Evolutionary conservation across 2,888 invertebrate species (phyloP), one percentile per base, ranked within the genome.

Genomic region (Erannis defoliaria): DNA sequence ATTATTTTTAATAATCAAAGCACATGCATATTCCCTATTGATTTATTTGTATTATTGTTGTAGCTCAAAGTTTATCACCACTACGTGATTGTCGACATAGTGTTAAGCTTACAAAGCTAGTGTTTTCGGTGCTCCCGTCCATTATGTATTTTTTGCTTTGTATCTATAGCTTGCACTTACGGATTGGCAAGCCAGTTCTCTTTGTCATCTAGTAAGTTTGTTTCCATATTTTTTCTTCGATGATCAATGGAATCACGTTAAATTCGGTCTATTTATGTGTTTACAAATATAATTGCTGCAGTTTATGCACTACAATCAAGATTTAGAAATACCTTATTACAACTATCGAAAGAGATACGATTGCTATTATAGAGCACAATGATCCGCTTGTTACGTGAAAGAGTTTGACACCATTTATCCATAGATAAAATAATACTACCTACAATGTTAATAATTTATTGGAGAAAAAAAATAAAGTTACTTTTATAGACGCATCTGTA

Each of bases 81-180:
- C 31, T 31, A 12, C 12, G 4, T 10, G 10, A 12, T 10, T 40
- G 8, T 18, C 9, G 35, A 8, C 10, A 12, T 21, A 1, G 5
- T 19, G 2, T 12, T 19, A 19, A 19, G 19, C 40, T 40, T 21
- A 21, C 35, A 26, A n/a, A 37, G 18, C 9, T 2, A 10, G 0
- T 18, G 8, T 29, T 38, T 29, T n/a, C 29, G 14, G n/a, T 18
- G n/a, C 14, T 55, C 10, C 12, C 14, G 21, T 48, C 31, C 19
- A 38, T 46, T 46, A 31, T 57, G 49, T 57, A 37, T 54, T 37
- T 37, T 62, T 42, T 54, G 55, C 54, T 55, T 61, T 55, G 49
- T 50, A 49, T 55, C 35, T 49, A 31, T 62, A 62, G 53, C 53
- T 58, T 21, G 58, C 58, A 46, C 46, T 46, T 46, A 53, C 18